Conservation (phyloP, 2,113 vertebrate species). For the Megaceryle torquata region DNA sequence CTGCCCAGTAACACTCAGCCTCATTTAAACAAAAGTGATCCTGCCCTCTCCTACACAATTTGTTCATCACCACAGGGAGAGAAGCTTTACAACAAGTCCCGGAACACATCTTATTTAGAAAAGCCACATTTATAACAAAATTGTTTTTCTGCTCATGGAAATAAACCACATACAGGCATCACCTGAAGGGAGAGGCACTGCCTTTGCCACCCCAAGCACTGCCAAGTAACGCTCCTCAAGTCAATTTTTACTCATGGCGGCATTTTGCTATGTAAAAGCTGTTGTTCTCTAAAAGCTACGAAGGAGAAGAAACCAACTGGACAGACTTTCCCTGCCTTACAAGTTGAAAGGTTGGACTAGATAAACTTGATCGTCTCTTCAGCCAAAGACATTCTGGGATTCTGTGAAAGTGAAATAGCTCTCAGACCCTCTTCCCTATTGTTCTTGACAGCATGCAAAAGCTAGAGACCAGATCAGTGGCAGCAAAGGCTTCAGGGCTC, state of each 20-base stretch:
- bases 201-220: background rate
- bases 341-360: background rate
- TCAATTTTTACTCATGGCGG: background rate
- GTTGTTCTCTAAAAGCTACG: no score
- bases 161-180: background rate
- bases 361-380: no score
- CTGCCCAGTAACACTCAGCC: background rate
- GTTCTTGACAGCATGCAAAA: background rate
- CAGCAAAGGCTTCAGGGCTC: background rate
- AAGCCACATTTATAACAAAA: background rate
- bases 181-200: background rate
- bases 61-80: background rate
- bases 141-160: background rate
- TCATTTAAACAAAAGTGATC: background rate
- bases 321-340: background rate
- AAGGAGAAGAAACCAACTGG: background rate
- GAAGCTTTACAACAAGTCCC: background rate
- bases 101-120: background rate
- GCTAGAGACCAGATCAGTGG: background rate
- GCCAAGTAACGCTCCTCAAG: rapidly evolving
- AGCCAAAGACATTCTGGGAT: no score
- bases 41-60: background rate
- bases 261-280: background rate
- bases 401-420: background rate
- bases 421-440: background rate